Conservation (phyloP, 2,888 invertebrate genomes). For the Trichopoda pennipes region DNA sequence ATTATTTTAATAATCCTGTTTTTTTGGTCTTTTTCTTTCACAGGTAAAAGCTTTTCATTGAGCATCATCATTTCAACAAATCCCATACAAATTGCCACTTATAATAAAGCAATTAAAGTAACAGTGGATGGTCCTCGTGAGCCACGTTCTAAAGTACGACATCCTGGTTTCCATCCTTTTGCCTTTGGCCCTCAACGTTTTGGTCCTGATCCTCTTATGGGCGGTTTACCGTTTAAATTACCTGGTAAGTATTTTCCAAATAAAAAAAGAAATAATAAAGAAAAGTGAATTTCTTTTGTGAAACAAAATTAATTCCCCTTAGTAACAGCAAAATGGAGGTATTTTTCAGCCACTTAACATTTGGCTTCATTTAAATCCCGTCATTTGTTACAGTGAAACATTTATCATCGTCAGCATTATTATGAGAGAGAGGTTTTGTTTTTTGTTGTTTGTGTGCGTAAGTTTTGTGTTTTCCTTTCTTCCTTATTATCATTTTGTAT, state of each 20-base stretch:
- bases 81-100: slow-evolving; percentile 98
- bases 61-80: slow-evolving; percentile 96
- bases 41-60: slow-evolving; percentile 98
- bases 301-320: slow-evolving; percentile 62
- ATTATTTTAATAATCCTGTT: slow-evolving; percentile 2
- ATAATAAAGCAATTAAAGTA: slow-evolving; percentile 98
- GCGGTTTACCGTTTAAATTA: slow-evolving; percentile 90
- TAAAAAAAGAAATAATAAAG: slow-evolving; percentile 7
- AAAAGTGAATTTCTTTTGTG: slow-evolving; percentile 18
- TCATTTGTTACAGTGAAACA: slow-evolving; percentile 53
- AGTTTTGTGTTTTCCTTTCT: slow-evolving; percentile 10
- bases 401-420: slow-evolving; percentile 43
- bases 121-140: slow-evolving; percentile 99
- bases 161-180: slow-evolving; percentile 93
- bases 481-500: slow-evolving; percentile 36
- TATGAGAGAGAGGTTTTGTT: slow-evolving; percentile 22
- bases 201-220: slow-evolving; percentile 89
- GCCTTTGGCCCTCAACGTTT: slow-evolving; percentile 92
- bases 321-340: slow-evolving; percentile 43
- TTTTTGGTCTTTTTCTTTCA: slow-evolving; percentile 72
- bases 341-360: slow-evolving; percentile 16
- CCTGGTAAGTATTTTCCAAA: slow-evolving; percentile 85
- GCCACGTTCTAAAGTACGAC: slow-evolving; percentile 95
- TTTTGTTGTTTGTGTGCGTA: slow-evolving; percentile 8
- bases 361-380: slow-evolving; percentile 46